Evolutionary conservation across 2,113 vertebrate species (phyloP).

Genomic region (Urocolius indicus): DNA sequence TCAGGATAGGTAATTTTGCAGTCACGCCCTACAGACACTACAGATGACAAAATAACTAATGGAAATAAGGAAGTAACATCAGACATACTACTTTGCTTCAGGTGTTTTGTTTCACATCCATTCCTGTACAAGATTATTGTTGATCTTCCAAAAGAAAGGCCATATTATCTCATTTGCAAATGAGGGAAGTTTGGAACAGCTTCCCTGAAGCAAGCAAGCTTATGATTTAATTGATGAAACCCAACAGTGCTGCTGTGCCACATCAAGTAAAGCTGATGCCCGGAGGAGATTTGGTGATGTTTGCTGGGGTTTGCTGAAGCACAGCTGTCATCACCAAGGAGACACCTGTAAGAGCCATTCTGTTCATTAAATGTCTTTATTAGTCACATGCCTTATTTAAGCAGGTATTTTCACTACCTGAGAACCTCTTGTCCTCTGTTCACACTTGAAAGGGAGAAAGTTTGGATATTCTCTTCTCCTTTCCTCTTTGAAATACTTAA

Average conservation of each 20-base stretch:
- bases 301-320: neutral
- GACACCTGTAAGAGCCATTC: neutral
- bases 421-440: neutral
- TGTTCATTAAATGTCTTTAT: neutral
- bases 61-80: neutral
- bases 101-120: neutral
- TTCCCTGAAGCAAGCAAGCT: neutral
- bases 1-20: neutral
- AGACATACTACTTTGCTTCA: neutral
- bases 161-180: neutral
- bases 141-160: neutral
- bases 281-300: neutral
- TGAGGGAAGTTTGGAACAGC: neutral
- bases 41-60: neutral
- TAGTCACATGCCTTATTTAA: fast-evolving
- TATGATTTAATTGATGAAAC: neutral
- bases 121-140: neutral
- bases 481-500: neutral
- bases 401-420: neutral
- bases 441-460: neutral
- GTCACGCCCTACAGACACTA: neutral
- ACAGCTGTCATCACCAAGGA: neutral
- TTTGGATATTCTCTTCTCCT: neutral
- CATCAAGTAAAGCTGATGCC: neutral
- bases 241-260: neutral